These are phyloP conservation scores for Scyliorhinus canicula DNA, from an alignment of 2,797 vertebrate species.

Conservation along the genomic window DNA sequence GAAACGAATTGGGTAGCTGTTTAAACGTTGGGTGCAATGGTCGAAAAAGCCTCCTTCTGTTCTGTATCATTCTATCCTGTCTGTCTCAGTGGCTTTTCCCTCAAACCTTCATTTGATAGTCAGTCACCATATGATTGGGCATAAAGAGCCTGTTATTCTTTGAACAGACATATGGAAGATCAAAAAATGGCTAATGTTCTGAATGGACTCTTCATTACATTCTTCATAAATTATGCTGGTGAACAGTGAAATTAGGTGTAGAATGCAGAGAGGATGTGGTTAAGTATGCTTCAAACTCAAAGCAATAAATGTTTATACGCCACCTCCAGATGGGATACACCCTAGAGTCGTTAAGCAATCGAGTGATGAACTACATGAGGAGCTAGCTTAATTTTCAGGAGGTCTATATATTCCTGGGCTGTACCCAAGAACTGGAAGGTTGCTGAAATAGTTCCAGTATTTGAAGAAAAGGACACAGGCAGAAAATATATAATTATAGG, in stretches of 20 bases:
- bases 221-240: background rate
- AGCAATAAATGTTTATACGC: conserved; percentile 9
- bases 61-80: background rate
- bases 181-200: background rate
- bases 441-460: background rate
- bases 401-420: background rate
- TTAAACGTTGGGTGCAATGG: background rate
- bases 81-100: background rate
- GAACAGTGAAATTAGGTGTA: background rate
- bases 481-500: background rate
- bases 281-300: background rate
- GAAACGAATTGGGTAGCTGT: background rate
- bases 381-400: background rate
- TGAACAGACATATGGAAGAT: background rate
- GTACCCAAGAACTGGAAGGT: background rate
- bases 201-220: background rate
- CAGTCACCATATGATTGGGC: background rate
- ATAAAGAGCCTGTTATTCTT: background rate
- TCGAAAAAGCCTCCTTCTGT: background rate
- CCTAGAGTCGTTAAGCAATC: background rate
- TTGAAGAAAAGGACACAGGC: background rate
- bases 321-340: conserved; percentile 27
- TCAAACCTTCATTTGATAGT: background rate
- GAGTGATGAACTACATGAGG: background rate
- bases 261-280: background rate